Conservation (phyloP, 2,888 invertebrate species). For the Spatulosminthurus flaviceps region DNA sequence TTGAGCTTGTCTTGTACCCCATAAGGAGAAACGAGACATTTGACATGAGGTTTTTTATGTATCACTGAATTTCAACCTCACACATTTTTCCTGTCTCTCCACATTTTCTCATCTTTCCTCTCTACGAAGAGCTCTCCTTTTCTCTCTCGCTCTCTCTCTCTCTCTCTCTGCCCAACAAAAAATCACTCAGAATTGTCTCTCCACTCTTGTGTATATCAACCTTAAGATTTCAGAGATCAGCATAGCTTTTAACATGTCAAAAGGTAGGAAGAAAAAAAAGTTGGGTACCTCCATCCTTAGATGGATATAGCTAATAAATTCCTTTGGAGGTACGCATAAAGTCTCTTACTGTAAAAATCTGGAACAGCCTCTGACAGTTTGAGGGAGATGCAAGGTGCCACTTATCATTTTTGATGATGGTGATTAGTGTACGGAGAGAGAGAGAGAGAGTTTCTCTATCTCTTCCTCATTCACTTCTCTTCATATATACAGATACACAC, state of each 20-base stretch:
- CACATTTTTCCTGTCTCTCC: constrained; percentile 13
- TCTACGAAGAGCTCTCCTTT: background rate
- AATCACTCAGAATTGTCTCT: too few species aligned
- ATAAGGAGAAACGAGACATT: constrained; percentile 45
- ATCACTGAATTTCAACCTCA: constrained; percentile 44
- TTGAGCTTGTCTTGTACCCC: constrained; percentile 38
- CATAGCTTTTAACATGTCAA: too few species aligned
- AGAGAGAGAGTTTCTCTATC: constrained; percentile 12
- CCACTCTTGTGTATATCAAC: too few species aligned
- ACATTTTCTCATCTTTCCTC: constrained; percentile 31
- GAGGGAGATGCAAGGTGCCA: constrained; percentile 36
- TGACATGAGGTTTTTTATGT: constrained; percentile 50
- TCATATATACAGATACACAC: background rate
- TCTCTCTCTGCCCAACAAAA: too few species aligned
- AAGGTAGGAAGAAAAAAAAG: too few species aligned
- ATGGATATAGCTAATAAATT: background rate
- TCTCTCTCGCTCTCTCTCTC: background rate
- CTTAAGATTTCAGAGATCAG: too few species aligned
- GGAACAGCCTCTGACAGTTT: background rate
- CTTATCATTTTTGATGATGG: constrained; percentile 45
- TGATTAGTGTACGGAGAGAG: constrained; percentile 41
- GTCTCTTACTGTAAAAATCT: background rate
- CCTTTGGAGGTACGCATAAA: background rate
- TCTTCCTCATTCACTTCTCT: constrained; percentile 15
- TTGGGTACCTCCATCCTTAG: too few species aligned